These are phyloP conservation scores for Climacteris rufus DNA, from an alignment of 2,113 vertebrate species.

Conservation along the genomic window DNA sequence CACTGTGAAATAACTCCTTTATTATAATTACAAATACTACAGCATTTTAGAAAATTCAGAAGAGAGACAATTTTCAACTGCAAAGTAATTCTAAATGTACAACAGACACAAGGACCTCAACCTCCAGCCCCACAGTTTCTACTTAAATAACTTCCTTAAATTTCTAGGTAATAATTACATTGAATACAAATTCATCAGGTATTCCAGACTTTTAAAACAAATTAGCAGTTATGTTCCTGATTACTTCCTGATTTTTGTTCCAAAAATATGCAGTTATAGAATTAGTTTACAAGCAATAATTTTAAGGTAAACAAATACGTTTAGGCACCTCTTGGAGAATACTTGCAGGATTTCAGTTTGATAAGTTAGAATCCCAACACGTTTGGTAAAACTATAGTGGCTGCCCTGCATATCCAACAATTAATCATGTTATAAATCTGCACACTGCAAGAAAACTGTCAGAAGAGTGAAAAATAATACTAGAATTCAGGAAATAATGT, in stretches of 20 bases:
- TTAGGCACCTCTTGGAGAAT: background rate
- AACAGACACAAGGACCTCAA: background rate
- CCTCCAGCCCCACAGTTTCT: background rate
- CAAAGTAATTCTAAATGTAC: background rate
- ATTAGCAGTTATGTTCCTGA: background rate
- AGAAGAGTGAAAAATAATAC: background rate
- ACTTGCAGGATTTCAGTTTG: background rate
- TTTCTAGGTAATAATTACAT: background rate
- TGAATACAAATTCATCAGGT: background rate
- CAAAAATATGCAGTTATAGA: background rate
- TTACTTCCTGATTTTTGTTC: background rate
- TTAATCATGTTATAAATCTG: background rate
- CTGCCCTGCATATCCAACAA: background rate
- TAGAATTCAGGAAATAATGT: background rate
- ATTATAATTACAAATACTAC: background rate
- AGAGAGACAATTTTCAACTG: background rate
- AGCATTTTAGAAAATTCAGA: background rate
- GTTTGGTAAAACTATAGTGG: background rate
- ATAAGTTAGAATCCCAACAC: background rate
- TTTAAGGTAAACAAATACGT: background rate
- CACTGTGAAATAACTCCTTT: background rate
- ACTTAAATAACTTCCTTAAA: background rate
- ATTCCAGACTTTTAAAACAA: background rate
- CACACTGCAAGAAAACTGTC: background rate
- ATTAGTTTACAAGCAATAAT: background rate